These are phyloP conservation scores for Octodonta nipae DNA, from an alignment of 2,888 invertebrate species.

Conservation along the genomic window DNA sequence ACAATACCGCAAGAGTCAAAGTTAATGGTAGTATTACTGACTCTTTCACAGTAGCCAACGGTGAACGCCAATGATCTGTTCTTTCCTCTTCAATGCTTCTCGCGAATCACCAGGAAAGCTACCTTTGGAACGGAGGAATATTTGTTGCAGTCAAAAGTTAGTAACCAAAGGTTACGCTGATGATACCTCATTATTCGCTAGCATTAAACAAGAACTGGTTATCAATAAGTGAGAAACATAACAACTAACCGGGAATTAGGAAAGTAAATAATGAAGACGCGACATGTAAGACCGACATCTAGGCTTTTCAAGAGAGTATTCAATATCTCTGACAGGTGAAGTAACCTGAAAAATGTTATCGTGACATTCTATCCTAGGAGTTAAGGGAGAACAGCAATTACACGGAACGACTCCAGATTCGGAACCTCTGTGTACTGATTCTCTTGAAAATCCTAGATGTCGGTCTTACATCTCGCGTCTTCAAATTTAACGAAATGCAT, in stretches of 20 bases:
- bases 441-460: no score
- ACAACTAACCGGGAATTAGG: background rate
- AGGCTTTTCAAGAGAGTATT: no score
- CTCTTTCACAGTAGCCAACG: background rate
- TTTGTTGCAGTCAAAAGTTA: background rate
- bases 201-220: background rate
- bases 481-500: no score
- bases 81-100: background rate
- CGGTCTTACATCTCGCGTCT: no score
- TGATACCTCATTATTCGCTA: background rate
- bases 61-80: background rate
- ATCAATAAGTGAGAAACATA: background rate
- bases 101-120: background rate
- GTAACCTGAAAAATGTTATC: no score
- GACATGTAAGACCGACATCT: no score
- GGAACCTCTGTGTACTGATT: no score
- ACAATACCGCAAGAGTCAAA: background rate
- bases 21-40: background rate
- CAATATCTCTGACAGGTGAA: no score
- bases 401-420: no score
- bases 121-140: background rate
- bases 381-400: no score
- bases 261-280: no score
- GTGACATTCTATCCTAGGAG: no score
- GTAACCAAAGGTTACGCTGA: background rate